These are phyloP conservation scores for Leuciscus waleckii DNA, from an alignment of 2,797 vertebrate species.

Conservation along the genomic window DNA sequence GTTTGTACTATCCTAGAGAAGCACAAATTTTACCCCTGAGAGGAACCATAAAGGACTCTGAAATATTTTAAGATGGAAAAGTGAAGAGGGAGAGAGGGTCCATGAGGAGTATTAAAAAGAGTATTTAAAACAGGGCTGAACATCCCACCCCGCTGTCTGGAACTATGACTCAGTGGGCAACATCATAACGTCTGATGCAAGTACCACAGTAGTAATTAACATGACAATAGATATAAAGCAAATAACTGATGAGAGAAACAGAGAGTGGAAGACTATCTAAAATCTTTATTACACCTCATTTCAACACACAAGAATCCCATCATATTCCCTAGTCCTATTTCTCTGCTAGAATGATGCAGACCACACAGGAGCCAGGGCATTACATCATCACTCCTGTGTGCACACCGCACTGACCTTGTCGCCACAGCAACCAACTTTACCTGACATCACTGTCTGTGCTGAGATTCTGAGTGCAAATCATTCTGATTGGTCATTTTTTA, in stretches of 20 bases:
- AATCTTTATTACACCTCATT: constrained; percentile 29
- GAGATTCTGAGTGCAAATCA: constrained; percentile 43
- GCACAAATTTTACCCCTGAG: not conserved
- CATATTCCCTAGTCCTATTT: constrained; percentile 6
- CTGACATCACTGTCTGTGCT: constrained; percentile 66
- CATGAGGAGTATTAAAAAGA: constrained; percentile 24
- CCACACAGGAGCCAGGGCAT: constrained; percentile 55
- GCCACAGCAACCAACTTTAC: constrained; percentile 67
- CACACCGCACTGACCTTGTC: constrained; percentile 65
- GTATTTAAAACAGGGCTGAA: constrained; percentile 51
- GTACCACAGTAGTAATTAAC: constrained; percentile 47
- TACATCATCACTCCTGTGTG: constrained; percentile 61
- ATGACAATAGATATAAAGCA: constrained; percentile 3
- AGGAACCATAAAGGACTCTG: constrained; percentile 45
- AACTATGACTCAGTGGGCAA: constrained; percentile 61
- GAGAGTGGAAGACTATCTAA: not conserved
- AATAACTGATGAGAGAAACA: constrained; percentile 24
- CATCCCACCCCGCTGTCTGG: constrained; percentile 58
- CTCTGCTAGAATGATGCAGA: constrained; percentile 50
- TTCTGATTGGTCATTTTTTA: constrained; percentile 38
- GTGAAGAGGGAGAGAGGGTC: constrained; percentile 27
- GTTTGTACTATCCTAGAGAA: not conserved
- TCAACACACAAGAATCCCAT: constrained; percentile 13
- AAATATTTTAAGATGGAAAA: constrained; percentile 45
- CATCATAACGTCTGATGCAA: constrained; percentile 58